phyloP scores from a whole-genome alignment of 2,113 vertebrate species.

The Ctenodactylus gundi region DNA sequence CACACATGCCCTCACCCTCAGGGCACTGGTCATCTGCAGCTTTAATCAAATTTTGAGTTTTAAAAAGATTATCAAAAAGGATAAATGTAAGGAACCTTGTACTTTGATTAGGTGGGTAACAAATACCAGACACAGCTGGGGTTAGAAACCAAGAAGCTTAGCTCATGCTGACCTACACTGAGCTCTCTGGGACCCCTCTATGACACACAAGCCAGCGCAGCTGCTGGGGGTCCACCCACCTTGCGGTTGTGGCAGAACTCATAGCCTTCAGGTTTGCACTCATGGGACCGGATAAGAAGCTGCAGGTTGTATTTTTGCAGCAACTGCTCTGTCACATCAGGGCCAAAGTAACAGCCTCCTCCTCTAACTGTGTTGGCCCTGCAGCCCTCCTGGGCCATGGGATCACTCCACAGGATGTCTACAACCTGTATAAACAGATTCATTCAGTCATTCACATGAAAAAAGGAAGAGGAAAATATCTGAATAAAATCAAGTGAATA shows the following conservation, averaged over 20 bases:
- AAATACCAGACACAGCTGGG: not conserved
- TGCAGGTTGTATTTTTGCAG: slow-evolving; percentile 88
- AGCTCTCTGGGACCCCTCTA: accelerated
- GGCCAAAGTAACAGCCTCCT: slow-evolving; percentile 94
- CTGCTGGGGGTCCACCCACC: slow-evolving; percentile 76
- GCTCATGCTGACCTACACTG: accelerated
- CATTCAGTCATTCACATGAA: not conserved
- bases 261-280: slow-evolving; percentile 96
- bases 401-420: slow-evolving; percentile 95
- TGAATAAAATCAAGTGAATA: not conserved
- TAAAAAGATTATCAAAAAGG: not conserved
- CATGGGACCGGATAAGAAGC: slow-evolving; percentile 93
- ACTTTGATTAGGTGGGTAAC: not conserved
- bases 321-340: slow-evolving; percentile 88
- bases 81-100: not conserved
- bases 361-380: slow-evolving; percentile 89
- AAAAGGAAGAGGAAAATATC: no score
- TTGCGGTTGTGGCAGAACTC: slow-evolving; percentile 93
- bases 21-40: not conserved
- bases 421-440: slow-evolving; percentile 83
- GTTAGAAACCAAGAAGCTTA: not conserved
- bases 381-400: slow-evolving; percentile 92
- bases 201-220: not conserved
- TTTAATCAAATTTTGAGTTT: not conserved
- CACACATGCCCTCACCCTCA: not conserved